phyloP scores from a whole-genome alignment of 2,888 invertebrate genomes.

The Terebella lapidaria region DNA sequence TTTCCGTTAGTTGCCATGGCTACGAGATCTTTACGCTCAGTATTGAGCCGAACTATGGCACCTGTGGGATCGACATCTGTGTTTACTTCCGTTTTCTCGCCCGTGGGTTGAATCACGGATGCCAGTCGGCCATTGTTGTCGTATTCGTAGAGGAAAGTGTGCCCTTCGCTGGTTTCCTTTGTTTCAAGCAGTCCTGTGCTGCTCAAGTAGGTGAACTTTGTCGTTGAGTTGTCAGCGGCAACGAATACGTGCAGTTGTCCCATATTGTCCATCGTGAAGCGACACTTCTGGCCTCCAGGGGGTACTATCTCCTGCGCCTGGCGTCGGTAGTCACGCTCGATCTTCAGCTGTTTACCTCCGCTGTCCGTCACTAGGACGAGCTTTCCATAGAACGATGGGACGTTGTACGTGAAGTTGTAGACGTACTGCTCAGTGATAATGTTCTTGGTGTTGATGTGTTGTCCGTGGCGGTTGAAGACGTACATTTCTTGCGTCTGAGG shows the following conservation, averaged over 20 bases:
- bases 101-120: conserved; percentile 82
- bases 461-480: conserved; percentile 68
- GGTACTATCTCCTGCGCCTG: conserved; percentile 72
- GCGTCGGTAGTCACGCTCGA: conserved; percentile 74
- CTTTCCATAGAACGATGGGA: conserved; percentile 92
- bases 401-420: conserved; percentile 93
- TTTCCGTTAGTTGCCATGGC: conserved; percentile 52
- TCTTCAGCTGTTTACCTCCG: conserved; percentile 75
- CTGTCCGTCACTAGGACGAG: conserved; percentile 89
- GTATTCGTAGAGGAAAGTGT: conserved; percentile 71
- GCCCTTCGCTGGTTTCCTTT: conserved; percentile 54
- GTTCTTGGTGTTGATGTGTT: conserved; percentile 91
- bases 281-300: conserved; percentile 38
- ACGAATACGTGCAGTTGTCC: conserved; percentile 80
- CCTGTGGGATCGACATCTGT: conserved; percentile 35
- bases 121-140: conserved; percentile 82
- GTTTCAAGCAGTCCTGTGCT: conserved; percentile 75
- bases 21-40: conserved; percentile 48
- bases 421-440: conserved; percentile 89
- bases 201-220: conserved; percentile 85
- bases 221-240: conserved; percentile 88
- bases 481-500: conserved; percentile 84
- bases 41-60: conserved; percentile 50
- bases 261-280: conserved; percentile 83
- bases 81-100: conserved; percentile 71